Evolutionary conservation across 2,113 vertebrate species (phyloP).

Genomic region (Synodontis membranacea): DNA sequence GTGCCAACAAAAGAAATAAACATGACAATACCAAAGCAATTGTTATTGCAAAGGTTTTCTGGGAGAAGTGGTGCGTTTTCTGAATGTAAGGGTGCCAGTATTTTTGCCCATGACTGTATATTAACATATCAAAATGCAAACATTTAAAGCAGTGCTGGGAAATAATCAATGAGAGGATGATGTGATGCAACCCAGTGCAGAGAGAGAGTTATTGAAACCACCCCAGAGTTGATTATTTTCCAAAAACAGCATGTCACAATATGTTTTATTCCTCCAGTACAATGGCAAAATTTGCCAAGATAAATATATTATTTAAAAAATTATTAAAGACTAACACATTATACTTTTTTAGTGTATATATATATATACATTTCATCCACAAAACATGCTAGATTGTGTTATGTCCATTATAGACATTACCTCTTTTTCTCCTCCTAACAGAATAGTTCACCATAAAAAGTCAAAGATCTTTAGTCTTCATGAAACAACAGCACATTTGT

Average conservation of each 20-base stretch:
- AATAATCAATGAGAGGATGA: background rate
- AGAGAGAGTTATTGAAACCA: background rate
- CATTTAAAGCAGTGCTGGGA: background rate
- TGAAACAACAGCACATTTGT: background rate
- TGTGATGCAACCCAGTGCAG: background rate
- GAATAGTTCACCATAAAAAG: background rate
- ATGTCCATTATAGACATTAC: background rate
- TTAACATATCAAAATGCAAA: background rate
- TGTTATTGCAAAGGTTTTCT: too few species aligned
- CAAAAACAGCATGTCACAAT: background rate
- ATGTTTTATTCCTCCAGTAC: background rate
- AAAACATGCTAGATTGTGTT: background rate
- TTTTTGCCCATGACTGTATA: too few species aligned
- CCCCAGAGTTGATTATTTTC: background rate
- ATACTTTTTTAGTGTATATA: background rate
- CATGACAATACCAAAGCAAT: too few species aligned
- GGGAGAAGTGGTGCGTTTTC: too few species aligned
- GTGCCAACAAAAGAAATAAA: too few species aligned
- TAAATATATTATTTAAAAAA: background rate
- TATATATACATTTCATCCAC: background rate
- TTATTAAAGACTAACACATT: background rate
- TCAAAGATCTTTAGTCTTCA: background rate
- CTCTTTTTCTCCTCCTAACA: background rate
- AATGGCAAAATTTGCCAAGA: background rate
- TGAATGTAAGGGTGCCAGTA: too few species aligned